Conservation (phyloP, 2,113 vertebrate species). For the Thinocorus orbignyianus region DNA sequence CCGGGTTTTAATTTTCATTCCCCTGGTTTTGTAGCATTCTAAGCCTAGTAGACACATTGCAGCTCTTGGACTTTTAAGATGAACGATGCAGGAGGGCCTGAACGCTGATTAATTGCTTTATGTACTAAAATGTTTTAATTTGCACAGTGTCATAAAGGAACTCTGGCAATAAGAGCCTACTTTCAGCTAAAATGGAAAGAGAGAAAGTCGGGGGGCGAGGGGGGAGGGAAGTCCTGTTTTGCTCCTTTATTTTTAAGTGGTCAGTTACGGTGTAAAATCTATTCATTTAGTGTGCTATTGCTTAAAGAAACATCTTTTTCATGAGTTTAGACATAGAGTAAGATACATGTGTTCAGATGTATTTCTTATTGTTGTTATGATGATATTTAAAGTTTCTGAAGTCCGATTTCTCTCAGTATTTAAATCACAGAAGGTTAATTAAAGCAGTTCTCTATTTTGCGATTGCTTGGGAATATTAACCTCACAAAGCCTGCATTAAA, state of each 20-base stretch:
- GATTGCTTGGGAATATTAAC: constrained; percentile 78
- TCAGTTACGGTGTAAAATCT: neutral
- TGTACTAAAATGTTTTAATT: neutral
- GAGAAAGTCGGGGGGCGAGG: neutral
- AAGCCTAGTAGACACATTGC: neutral
- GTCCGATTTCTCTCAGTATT: constrained; percentile 69
- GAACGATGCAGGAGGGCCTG: neutral
- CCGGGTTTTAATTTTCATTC: constrained; percentile 11
- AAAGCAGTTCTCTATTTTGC: constrained; percentile 79
- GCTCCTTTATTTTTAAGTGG: neutral
- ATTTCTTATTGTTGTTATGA: constrained; percentile 27
- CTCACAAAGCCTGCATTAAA: constrained; percentile 73
- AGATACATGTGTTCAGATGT: neutral
- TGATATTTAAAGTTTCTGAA: constrained; percentile 38
- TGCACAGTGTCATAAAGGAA: neutral
- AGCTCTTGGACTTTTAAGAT: neutral
- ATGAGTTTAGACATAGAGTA: neutral
- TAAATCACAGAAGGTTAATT: constrained; percentile 88
- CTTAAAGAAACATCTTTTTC: neutral
- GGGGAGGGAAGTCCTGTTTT: neutral
- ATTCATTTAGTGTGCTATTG: neutral
- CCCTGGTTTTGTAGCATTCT: neutral
- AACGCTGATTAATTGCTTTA: neutral
- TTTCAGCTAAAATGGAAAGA: neutral
- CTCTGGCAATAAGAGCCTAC: neutral